Percentiles rank a stretch among this genome's conserved stretches.
Evolutionary conservation across 2,888 invertebrate species (phyloP).

Genomic region (Drosophila lacicola): DNA sequence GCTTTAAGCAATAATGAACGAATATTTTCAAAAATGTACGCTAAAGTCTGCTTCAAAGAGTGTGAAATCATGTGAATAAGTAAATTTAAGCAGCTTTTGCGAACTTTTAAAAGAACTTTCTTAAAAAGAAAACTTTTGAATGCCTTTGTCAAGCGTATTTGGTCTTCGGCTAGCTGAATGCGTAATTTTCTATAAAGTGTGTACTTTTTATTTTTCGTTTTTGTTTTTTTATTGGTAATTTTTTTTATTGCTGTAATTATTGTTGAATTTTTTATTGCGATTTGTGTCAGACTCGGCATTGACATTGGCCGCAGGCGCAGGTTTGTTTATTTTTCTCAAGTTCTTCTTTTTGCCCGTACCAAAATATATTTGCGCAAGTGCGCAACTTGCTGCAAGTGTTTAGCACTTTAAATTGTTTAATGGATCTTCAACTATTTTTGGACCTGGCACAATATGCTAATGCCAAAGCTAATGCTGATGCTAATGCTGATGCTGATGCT

Average conservation of each 20-base stretch:
- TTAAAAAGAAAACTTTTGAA: background rate
- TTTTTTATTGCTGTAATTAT: slow-evolving; percentile 78
- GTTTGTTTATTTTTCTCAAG: background rate
- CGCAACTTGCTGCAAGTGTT: slow-evolving; percentile 48
- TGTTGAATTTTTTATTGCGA: slow-evolving; percentile 75
- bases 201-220: slow-evolving; percentile 22
- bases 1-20: too few species aligned
- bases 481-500: slow-evolving; percentile 8
- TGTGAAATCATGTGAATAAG: too few species aligned
- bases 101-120: background rate
- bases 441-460: slow-evolving; percentile 59
- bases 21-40: too few species aligned
- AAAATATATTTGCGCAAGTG: slow-evolving; percentile 46
- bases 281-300: slow-evolving; percentile 57
- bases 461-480: slow-evolving; percentile 24
- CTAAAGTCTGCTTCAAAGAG: too few species aligned
- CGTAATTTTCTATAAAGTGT: background rate
- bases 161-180: slow-evolving; percentile 11
- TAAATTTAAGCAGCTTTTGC: background rate
- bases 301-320: slow-evolving; percentile 67
- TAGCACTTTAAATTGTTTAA: slow-evolving; percentile 75
- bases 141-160: slow-evolving; percentile 19
- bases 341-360: background rate
- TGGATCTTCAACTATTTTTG: slow-evolving; percentile 60
- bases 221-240: slow-evolving; percentile 36